phyloP scores from a whole-genome alignment of 2,113 vertebrate genomes.

The Arizona elegans region DNA sequence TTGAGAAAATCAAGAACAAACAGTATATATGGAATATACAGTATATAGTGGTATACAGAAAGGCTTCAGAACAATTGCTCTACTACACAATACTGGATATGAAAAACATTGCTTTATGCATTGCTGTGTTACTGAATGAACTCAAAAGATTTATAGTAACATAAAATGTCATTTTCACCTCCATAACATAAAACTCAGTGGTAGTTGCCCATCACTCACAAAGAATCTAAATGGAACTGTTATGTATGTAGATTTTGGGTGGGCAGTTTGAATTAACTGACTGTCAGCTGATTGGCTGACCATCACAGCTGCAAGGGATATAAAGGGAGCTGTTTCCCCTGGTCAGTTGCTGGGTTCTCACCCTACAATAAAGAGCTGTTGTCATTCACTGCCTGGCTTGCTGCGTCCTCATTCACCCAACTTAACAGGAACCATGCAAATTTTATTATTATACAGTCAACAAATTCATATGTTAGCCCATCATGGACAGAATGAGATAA shows the following conservation, averaged over 20 bases:
- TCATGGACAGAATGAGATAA: neutral
- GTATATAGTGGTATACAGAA: neutral
- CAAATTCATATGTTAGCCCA: neutral
- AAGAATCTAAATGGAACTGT: neutral
- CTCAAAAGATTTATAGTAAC: too few species aligned
- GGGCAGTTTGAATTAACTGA: too few species aligned
- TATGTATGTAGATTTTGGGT: too few species aligned
- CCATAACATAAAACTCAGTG: neutral
- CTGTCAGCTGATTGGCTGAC: too few species aligned
- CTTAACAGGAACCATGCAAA: neutral
- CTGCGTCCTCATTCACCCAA: too few species aligned
- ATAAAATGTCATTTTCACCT: neutral
- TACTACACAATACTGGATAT: neutral
- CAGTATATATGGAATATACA: neutral
- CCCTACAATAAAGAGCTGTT: too few species aligned
- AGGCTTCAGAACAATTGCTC: neutral
- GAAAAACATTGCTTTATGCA: neutral
- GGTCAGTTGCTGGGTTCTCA: too few species aligned
- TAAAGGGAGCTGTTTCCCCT: too few species aligned
- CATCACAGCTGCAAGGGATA: too few species aligned
- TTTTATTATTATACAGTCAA: neutral
- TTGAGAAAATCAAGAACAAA: conserved; percentile 31
- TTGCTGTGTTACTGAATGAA: neutral
- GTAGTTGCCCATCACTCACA: conserved; percentile 1
- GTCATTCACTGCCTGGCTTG: too few species aligned